A percentile compares a stretch with the other conserved stretches of the same genome.
Conservation (phyloP, 2,113 vertebrate genomes). For the Dasyprocta punctata region DNA sequence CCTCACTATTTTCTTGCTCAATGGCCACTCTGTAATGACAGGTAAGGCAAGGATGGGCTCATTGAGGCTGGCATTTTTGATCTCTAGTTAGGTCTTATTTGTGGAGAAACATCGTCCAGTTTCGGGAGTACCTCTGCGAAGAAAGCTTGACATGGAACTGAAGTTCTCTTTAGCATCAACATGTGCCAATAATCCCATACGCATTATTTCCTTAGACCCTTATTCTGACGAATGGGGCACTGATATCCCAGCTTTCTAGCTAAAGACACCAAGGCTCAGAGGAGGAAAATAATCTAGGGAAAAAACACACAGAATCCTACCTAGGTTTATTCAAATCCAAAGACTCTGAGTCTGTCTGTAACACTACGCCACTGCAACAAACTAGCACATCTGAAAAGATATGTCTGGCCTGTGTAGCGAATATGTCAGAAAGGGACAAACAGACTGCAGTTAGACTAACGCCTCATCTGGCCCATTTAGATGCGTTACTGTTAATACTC, state of each 20-base stretch:
- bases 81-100: neutral
- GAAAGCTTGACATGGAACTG: neutral
- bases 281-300: neutral
- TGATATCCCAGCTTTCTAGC: neutral
- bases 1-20: neutral
- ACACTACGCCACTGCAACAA: neutral
- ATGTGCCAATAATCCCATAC: neutral
- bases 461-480: neutral
- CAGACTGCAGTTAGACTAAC: too few species aligned
- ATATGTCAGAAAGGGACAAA: neutral
- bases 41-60: neutral
- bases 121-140: neutral
- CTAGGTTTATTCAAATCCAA: neutral
- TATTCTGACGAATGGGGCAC: neutral
- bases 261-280: slow-evolving; percentile 1
- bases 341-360: neutral
- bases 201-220: neutral
- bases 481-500: neutral
- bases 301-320: neutral
- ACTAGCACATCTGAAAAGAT: neutral
- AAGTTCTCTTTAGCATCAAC: neutral
- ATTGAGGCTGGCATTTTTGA: neutral
- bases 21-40: neutral
- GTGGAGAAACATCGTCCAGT: neutral
- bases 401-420: neutral